These are phyloP conservation scores for Rynchops niger DNA, from an alignment of 2,113 vertebrate genomes.

Conservation along the genomic window DNA sequence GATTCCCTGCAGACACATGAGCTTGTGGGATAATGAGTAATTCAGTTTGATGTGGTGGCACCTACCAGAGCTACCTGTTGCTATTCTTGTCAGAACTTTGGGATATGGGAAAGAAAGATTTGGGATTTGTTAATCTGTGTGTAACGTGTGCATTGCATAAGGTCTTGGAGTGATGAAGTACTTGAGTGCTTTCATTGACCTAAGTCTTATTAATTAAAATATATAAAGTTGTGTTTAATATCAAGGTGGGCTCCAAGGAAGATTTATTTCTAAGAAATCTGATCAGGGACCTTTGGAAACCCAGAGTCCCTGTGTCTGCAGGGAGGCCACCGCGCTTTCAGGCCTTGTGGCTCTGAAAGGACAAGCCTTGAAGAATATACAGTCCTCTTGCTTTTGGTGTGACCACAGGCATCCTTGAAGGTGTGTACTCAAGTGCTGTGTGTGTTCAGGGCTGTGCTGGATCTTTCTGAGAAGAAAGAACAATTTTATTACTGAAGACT, in stretches of 20 bases:
- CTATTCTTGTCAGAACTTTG: not conserved
- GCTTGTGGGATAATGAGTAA: not conserved
- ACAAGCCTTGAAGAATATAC: not conserved
- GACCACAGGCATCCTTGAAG: not conserved
- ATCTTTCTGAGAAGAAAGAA: not conserved
- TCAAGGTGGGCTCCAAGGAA: not conserved
- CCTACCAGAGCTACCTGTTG: not conserved
- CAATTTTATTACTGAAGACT: not conserved
- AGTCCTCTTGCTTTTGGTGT: not conserved
- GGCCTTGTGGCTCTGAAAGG: not conserved
- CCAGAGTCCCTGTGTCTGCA: not conserved
- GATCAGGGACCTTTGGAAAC: not conserved
- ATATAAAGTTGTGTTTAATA: not conserved
- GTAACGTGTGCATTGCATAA: not conserved
- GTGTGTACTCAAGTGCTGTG: not conserved
- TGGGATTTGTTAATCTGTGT: not conserved
- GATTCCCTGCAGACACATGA: not conserved
- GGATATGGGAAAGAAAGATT: not conserved
- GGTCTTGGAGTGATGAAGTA: not conserved
- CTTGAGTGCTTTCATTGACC: not conserved
- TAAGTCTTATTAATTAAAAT: not conserved
- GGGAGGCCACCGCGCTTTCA: not conserved
- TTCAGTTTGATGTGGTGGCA: not conserved
- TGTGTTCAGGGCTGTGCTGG: not conserved
- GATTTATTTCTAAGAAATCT: not conserved